phyloP scores from a whole-genome alignment of 2,888 invertebrate species.

The Pardosa pseudoannulata region DNA sequence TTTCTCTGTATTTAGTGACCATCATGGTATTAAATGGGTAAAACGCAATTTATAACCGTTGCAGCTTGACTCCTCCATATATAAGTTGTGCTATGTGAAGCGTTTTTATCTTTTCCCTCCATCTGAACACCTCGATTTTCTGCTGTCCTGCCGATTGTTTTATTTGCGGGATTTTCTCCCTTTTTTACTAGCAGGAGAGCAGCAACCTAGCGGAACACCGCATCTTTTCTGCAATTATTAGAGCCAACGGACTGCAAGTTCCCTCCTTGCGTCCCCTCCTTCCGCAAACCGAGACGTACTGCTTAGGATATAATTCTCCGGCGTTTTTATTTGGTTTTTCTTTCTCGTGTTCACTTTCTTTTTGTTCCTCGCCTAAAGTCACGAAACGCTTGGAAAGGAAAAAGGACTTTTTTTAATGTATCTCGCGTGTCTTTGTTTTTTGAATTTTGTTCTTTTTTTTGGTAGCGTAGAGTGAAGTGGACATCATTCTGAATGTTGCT shows the following conservation, averaged over 20 bases:
- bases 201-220: neutral
- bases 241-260: neutral
- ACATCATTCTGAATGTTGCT: neutral
- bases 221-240: neutral
- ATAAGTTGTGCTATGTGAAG: too few species aligned
- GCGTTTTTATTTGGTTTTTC: neutral
- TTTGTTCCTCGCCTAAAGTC: neutral
- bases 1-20: too few species aligned
- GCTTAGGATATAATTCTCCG: neutral
- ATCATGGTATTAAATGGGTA: too few species aligned
- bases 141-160: neutral
- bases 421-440: neutral
- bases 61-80: too few species aligned
- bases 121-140: too few species aligned
- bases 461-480: neutral
- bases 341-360: neutral
- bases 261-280: neutral
- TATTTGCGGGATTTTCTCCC: neutral
- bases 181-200: neutral
- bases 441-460: neutral
- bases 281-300: neutral
- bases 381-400: neutral
- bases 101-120: too few species aligned
- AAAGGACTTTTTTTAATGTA: neutral
- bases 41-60: too few species aligned